Evolutionary conservation across 2,888 invertebrate species (phyloP).

Genomic region (Prosapia bicincta): DNA sequence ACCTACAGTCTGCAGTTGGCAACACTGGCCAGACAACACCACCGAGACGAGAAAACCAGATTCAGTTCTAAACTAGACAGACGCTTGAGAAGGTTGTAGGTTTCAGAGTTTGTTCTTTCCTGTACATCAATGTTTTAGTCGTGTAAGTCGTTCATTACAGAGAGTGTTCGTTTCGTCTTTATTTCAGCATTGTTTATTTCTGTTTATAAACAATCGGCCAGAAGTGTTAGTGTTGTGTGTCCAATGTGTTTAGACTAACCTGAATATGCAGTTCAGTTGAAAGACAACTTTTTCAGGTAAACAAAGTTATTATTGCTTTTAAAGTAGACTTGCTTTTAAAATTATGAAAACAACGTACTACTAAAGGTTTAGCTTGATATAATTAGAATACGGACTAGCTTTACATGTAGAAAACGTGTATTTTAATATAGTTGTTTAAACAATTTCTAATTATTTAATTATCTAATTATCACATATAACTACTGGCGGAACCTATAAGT

Average conservation of each 20-base stretch:
- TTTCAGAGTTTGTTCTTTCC: background rate
- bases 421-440: no score
- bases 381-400: no score
- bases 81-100: background rate
- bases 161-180: background rate
- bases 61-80: background rate
- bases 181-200: background rate
- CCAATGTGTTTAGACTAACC: background rate
- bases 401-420: no score
- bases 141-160: background rate
- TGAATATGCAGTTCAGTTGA: background rate
- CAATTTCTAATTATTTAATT: no score
- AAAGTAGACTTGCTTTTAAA: no score
- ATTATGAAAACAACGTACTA: no score
- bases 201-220: background rate
- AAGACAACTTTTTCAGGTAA: background rate
- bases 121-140: background rate
- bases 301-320: no score
- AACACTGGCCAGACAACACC: background rate
- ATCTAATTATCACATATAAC: no score
- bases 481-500: no score
- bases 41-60: background rate
- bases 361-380: no score
- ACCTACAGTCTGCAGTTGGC: background rate
- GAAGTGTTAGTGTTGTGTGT: background rate